Conservation (phyloP, 1,140 invertebrate species). For the Magallana ariakensis region DNA sequence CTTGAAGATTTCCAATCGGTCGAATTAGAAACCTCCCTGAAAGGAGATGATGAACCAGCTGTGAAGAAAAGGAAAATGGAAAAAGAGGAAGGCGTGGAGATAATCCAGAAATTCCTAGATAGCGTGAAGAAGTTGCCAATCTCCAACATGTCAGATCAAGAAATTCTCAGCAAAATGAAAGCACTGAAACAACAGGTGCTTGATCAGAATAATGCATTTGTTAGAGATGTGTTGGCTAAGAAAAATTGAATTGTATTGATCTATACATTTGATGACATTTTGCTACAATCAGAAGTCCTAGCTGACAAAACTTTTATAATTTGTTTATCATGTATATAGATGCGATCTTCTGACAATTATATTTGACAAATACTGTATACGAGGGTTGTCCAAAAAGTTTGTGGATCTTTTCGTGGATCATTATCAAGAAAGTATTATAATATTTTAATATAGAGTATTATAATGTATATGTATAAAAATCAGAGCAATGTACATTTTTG, state of each 20-base stretch:
- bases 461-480: too few species aligned
- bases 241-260: conserved; percentile 37
- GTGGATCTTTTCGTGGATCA: too few species aligned
- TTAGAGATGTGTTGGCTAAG: conserved; percentile 75
- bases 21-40: conserved; percentile 68
- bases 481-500: too few species aligned
- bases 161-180: conserved; percentile 71
- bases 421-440: too few species aligned
- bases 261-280: too few species aligned
- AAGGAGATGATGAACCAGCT: conserved; percentile 76
- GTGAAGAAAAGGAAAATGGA: conserved; percentile 76
- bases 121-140: conserved; percentile 70
- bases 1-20: conserved; percentile 83
- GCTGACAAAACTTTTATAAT: too few species aligned
- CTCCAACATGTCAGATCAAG: conserved; percentile 65
- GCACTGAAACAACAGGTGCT: conserved; percentile 73
- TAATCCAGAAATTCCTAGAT: conserved; percentile 75
- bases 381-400: too few species aligned
- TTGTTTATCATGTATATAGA: too few species aligned
- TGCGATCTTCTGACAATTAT: too few species aligned
- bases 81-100: conserved; percentile 78
- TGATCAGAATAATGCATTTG: conserved; percentile 77
- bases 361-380: too few species aligned
- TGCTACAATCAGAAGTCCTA: too few species aligned
- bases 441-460: too few species aligned